These are phyloP conservation scores for Cavia aperea DNA, from an alignment of 2,113 vertebrate species.

Conservation along the genomic window DNA sequence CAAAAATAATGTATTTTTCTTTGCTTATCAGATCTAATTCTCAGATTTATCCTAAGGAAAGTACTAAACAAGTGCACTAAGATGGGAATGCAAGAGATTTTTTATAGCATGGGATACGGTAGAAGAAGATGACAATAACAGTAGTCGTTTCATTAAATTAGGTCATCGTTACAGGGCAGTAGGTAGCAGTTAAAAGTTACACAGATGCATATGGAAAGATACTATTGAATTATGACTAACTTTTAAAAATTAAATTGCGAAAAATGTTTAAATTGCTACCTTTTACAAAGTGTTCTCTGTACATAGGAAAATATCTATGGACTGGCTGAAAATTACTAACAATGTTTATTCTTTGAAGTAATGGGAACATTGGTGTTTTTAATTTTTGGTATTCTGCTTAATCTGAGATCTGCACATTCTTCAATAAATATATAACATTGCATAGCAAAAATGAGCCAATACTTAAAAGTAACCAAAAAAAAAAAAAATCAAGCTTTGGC, in stretches of 20 bases:
- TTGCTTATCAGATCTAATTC: background rate
- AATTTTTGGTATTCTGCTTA: background rate
- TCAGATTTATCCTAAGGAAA: background rate
- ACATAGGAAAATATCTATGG: background rate
- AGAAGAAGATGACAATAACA: background rate
- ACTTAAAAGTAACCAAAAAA: background rate
- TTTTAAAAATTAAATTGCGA: background rate
- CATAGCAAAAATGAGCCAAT: constrained; percentile 11
- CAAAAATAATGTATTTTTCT: background rate
- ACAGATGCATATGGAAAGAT: background rate
- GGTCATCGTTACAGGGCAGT: background rate
- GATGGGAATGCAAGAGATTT: background rate
- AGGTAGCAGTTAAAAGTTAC: background rate
- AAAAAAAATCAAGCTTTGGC: background rate
- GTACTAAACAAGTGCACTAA: background rate
- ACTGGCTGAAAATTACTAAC: background rate
- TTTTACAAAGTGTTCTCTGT: background rate
- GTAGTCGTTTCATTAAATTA: background rate
- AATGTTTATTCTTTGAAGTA: constrained; percentile 29
- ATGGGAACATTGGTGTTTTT: background rate
- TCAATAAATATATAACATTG: background rate
- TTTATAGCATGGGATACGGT: background rate
- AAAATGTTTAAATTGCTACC: background rate
- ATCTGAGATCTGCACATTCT: background rate
- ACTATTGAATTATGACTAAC: background rate